Conservation (phyloP, 2,113 vertebrate genomes). For the Callipepla squamata region DNA sequence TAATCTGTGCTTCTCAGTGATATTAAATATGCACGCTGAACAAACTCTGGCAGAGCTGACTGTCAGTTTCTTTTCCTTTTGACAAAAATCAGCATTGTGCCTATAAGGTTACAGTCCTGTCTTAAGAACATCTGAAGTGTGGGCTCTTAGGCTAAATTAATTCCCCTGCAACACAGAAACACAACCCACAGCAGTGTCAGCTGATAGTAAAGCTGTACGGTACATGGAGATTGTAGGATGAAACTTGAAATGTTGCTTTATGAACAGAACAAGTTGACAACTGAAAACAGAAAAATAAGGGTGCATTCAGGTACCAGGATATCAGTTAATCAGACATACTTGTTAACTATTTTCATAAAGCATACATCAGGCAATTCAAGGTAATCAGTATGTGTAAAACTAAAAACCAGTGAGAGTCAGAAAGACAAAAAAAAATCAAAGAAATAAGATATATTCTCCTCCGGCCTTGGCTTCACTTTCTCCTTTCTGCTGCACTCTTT, state of each 20-base stretch:
- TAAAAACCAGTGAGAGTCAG: background rate
- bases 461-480: background rate
- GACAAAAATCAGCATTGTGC: slow-evolving; percentile 3
- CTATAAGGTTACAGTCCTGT: background rate
- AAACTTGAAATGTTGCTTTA: background rate
- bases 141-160: background rate
- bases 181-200: background rate
- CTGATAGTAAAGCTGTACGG: background rate
- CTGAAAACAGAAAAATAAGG: background rate
- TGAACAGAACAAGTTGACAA: background rate
- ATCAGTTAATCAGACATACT: background rate
- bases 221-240: background rate
- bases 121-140: background rate
- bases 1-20: slow-evolving; percentile 7
- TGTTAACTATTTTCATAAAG: background rate
- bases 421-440: background rate
- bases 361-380: background rate
- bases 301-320: background rate
- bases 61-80: background rate
- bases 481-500: background rate
- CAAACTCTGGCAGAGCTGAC: background rate
- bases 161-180: background rate
- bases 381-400: background rate
- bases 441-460: background rate
- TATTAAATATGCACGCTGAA: slow-evolving; percentile 14